Percentiles rank a stretch among this genome's conserved stretches.
phyloP scores from a whole-genome alignment of 2,797 vertebrate species.

The Zenarchopterus dispar region DNA sequence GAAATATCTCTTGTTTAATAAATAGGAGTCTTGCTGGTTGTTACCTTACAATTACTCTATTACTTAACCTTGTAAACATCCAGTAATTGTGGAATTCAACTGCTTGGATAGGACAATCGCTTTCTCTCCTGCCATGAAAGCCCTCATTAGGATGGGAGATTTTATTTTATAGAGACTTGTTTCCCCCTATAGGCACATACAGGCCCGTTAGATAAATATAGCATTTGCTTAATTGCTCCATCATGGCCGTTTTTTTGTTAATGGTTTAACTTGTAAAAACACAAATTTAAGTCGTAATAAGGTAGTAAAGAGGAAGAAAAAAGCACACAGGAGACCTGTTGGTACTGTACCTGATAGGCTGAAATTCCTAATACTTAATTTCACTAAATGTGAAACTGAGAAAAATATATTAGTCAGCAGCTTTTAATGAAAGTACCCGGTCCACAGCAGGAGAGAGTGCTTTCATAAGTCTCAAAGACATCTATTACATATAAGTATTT shows the following conservation, averaged over 20 bases:
- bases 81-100: conserved; percentile 50
- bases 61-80: conserved; percentile 68
- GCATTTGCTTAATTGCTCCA: conserved; percentile 67
- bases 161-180: conserved; percentile 68
- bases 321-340: conserved; percentile 20
- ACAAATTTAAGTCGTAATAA: conserved; percentile 36
- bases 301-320: conserved; percentile 35
- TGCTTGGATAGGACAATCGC: conserved; percentile 42
- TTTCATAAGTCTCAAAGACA: no score
- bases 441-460: not conserved
- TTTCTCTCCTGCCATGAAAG: conserved; percentile 45
- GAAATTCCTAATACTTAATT: not conserved
- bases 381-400: not conserved
- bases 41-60: conserved; percentile 42
- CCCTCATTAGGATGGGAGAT: conserved; percentile 60
- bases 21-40: conserved; percentile 32
- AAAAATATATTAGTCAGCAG: no score
- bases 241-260: conserved; percentile 58
- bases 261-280: conserved; percentile 57
- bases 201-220: conserved; percentile 66
- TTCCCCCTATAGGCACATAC: conserved; percentile 63
- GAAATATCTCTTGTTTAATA: conserved; percentile 23
- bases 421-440: no score
- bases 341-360: conserved; percentile 5
- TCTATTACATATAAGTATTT: no score